These are phyloP conservation scores for Anolis apletophallus DNA, from an alignment of 2,797 vertebrate species.

Conservation along the genomic window DNA sequence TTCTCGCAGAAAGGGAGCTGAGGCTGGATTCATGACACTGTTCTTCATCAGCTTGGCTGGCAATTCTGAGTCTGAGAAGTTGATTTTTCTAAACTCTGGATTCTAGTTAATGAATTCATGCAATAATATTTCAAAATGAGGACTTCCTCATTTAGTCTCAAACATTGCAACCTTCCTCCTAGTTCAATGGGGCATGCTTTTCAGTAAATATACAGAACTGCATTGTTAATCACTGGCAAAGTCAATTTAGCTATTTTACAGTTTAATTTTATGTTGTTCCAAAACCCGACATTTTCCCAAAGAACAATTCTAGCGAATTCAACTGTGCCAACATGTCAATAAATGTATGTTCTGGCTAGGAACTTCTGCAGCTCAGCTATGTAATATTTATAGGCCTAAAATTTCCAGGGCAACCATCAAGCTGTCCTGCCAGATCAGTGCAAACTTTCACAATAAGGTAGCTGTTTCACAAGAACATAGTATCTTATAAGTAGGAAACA, in stretches of 20 bases:
- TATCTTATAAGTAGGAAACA: neutral
- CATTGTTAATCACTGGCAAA: neutral
- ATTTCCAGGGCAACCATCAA: slow-evolving; percentile 20
- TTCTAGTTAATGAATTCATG: no score
- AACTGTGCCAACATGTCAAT: neutral
- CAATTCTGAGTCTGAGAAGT: no score
- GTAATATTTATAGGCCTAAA: slow-evolving; percentile 11
- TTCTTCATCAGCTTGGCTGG: no score
- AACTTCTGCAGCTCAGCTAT: neutral
- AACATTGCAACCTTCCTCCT: neutral
- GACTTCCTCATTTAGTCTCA: neutral
- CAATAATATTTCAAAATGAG: no score
- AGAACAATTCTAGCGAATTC: slow-evolving; percentile 2
- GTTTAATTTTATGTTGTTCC: neutral
- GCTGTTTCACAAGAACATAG: neutral
- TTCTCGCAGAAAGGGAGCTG: neutral
- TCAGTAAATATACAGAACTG: no score
- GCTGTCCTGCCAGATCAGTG: neutral
- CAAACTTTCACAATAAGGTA: slow-evolving; percentile 14
- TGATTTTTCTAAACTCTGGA: no score
- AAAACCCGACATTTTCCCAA: neutral
- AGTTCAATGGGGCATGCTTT: neutral
- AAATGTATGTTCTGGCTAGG: neutral
- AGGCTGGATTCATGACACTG: neutral
- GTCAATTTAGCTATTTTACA: neutral